These are phyloP conservation scores for Chaetogeoica ovagalla DNA, from an alignment of 2,888 invertebrate genomes.

Conservation along the genomic window DNA sequence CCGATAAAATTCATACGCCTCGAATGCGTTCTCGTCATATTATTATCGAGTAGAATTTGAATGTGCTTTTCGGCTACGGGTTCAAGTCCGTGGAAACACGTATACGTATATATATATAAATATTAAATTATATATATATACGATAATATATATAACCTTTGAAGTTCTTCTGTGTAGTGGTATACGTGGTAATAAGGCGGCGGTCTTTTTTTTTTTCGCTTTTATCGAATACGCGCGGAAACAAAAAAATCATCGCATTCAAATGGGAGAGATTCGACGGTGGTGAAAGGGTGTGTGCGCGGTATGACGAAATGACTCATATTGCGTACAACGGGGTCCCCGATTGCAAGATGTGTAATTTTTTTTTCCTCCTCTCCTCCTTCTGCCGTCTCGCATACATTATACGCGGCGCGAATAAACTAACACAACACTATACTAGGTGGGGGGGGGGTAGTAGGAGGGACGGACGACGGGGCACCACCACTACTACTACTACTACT, in stretches of 20 bases:
- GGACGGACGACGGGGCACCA: background rate
- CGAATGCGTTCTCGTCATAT: too few relatives aligned
- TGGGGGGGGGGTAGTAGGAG: conserved; percentile 42
- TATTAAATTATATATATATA: too few relatives aligned
- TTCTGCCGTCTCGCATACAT: background rate
- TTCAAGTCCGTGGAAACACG: too few relatives aligned
- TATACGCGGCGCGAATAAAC: conserved; percentile 32
- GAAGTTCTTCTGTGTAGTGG: background rate
- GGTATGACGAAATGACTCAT: conserved; percentile 47
- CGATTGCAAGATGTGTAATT: conserved; percentile 38
- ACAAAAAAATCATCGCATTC: conserved; percentile 45
- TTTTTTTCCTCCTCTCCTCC: conserved; percentile 4
- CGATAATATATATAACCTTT: too few relatives aligned
- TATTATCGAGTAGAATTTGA: too few relatives aligned
- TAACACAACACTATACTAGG: conserved; percentile 30
- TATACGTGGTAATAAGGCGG: background rate
- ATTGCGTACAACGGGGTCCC: conserved; percentile 32
- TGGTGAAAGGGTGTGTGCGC: conserved; percentile 3
- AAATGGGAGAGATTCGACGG: conserved; percentile 29
- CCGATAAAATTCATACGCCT: too few relatives aligned
- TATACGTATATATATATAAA: too few relatives aligned
- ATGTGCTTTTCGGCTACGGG: too few relatives aligned
- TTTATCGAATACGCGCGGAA: background rate
- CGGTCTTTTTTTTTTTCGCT: background rate
- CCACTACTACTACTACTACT: too few relatives aligned